Conservation (phyloP, 2,797 vertebrate genomes). For the Liasis olivaceus region DNA sequence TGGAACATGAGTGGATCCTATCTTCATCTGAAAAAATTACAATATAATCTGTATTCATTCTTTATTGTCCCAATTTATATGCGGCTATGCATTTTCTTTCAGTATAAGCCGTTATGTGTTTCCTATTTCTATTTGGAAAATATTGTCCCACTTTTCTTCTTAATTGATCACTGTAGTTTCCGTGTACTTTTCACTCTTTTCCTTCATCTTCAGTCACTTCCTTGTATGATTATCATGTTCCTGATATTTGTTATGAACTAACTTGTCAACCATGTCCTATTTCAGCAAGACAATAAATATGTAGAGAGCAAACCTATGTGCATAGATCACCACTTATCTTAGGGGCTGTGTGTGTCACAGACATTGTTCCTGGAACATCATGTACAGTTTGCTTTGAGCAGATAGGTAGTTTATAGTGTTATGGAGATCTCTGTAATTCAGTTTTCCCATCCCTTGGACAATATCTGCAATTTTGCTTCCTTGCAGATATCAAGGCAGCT, state of each 20-base stretch:
- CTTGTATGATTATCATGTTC: neutral
- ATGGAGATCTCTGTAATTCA: neutral
- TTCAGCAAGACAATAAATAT: neutral
- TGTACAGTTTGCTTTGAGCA: neutral
- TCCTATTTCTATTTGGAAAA: neutral
- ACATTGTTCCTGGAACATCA: neutral
- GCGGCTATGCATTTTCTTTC: too few relatives aligned
- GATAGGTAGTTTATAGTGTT: neutral
- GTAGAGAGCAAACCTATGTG: neutral
- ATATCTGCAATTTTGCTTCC: neutral
- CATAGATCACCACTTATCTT: neutral
- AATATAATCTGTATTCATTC: too few relatives aligned
- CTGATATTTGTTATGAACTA: neutral
- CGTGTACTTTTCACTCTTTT: neutral
- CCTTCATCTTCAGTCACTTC: neutral
- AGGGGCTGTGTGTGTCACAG: neutral
- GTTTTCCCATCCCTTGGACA: neutral
- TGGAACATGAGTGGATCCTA: too few relatives aligned
- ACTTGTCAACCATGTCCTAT: neutral
- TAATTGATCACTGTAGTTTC: neutral
- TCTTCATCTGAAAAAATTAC: too few relatives aligned
- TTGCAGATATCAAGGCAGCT: neutral
- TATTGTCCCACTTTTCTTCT: neutral
- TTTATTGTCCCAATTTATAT: too few relatives aligned
- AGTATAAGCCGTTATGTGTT: too few relatives aligned